Base-by-base conservation (phyloP, 2,113 vertebrate genomes). In the Trematocara marginatum region DNA sequence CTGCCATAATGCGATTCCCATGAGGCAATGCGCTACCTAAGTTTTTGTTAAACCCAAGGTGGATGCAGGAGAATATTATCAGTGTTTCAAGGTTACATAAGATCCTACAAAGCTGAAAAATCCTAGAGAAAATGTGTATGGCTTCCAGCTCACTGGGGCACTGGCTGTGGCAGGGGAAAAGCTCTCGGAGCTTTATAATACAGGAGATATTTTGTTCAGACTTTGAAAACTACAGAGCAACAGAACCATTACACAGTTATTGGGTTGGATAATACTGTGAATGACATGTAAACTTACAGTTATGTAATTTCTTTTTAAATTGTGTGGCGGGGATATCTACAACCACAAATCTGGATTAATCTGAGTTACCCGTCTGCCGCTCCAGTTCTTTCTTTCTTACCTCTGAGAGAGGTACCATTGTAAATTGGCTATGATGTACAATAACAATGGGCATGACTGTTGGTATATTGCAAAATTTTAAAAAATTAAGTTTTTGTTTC, bases 181-280 rank as follows among this genome's bases (percentile, higher is more conserved):
- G 20, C 66, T 71, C 40, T 71, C 3, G 1, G 66, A 71, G 20
- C 66, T 40, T 26, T 71, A 42, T 71, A 69, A 69, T 69, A 66
- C 34, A 35, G 34, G 35, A 66, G 6, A 45, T 71, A 45, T 71
- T 71, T 71, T 69, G n/a, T 71, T 71, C 66, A 71, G 38, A 71
- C 38, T 45, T 71, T 71, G 12, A 71, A 26, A 45, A 15, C n/a
- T 13, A 42, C 40, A 71, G 20, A 26, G 66, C 66, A 26, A 71
- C 7, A 45, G 20, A 45, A 45, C 26, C 20, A 71, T 71, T 45
- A 45, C 20, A 45, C 7, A 26, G 40, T 15, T 71, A 9, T 29
- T 71, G 40, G 40, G 20, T 45, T 71, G 20, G 7, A 71, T 71
- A 71, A 71, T 45, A 29, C 20, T 45, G 38, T 71, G 20, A 13